Evolutionary conservation across 1,140 invertebrate genomes (phyloP).

Genomic region (Harlomillsia oculata): DNA sequence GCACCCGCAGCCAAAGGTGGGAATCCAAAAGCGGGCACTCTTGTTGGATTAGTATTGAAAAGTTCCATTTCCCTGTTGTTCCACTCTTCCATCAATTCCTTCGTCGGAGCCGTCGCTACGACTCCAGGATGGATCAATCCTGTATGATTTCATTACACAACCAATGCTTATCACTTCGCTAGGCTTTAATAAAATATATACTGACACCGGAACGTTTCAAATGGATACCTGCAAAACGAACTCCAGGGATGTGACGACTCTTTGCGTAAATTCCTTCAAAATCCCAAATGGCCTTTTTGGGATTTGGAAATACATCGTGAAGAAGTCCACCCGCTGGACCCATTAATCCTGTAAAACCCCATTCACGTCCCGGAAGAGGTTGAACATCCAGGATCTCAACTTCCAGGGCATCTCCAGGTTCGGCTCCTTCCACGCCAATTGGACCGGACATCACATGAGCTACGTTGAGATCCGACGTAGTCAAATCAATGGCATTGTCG

Average conservation of each 20-base stretch:
- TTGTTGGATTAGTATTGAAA: slow-evolving; percentile 3
- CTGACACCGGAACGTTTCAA: neutral
- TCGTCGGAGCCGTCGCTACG: slow-evolving; percentile 16
- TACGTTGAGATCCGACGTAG: neutral
- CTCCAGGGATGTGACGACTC: slow-evolving; percentile 25
- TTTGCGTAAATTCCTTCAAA: slow-evolving; percentile 26
- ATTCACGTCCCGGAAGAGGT: slow-evolving; percentile 11
- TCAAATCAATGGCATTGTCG: slow-evolving; percentile 9
- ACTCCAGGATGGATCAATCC: slow-evolving; percentile 26
- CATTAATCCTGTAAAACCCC: slow-evolving; percentile 24
- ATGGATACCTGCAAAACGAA: slow-evolving; percentile 9
- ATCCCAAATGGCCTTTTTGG: slow-evolving; percentile 28
- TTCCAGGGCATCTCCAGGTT: slow-evolving; percentile 26
- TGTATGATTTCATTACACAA: neutral
- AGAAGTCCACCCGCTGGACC: slow-evolving; percentile 19
- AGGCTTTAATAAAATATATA: too few species aligned
- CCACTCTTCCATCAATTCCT: slow-evolving; percentile 20
- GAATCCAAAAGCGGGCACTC: slow-evolving; percentile 5
- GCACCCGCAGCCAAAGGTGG: neutral
- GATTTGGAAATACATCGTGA: neutral
- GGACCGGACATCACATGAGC: slow-evolving; percentile 23
- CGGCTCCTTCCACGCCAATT: slow-evolving; percentile 16
- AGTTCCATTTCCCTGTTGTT: slow-evolving; percentile 19
- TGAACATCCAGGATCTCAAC: slow-evolving; percentile 25
- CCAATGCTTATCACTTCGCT: neutral